Conservation (phyloP, 2,797 vertebrate species). For the Leptatherina wallacei region DNA sequence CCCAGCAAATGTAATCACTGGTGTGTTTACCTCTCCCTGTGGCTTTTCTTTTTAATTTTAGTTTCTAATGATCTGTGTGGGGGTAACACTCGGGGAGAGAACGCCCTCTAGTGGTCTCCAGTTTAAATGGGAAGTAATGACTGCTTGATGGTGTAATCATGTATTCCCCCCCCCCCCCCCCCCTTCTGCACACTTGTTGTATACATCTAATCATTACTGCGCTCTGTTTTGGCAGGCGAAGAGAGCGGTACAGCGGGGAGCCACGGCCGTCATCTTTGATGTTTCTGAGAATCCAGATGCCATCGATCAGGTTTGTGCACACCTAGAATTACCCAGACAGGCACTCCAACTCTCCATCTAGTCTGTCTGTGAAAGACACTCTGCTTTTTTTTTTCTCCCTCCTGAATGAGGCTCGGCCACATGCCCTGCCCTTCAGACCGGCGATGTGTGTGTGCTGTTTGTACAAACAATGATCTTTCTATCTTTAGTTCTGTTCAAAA, state of each 20-base stretch:
- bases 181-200: background rate
- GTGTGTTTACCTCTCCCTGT: constrained; percentile 50
- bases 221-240: constrained; percentile 87
- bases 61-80: constrained; percentile 2
- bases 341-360: constrained; percentile 13
- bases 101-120: constrained; percentile 84
- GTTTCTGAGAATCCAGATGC: constrained; percentile 99
- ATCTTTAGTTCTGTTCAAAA: constrained; percentile 58
- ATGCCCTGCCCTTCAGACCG: constrained; percentile 45
- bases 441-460: constrained; percentile 25
- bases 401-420: constrained; percentile 35
- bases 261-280: constrained; percentile 98
- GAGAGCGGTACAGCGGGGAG: constrained; percentile 95
- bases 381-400: constrained; percentile 12
- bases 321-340: constrained; percentile 25
- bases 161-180: background rate
- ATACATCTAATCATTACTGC: constrained; percentile 20
- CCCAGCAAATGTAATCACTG: constrained; percentile 26
- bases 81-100: constrained; percentile 50
- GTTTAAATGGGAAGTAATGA: background rate
- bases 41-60: constrained; percentile 4
- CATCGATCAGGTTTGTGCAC: constrained; percentile 90
- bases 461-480: constrained; percentile 63
- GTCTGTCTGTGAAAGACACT: constrained; percentile 28
- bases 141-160: background rate